Base-by-base conservation (phyloP, 2,113 vertebrate species). In the Ictalurus punctatus region DNA sequence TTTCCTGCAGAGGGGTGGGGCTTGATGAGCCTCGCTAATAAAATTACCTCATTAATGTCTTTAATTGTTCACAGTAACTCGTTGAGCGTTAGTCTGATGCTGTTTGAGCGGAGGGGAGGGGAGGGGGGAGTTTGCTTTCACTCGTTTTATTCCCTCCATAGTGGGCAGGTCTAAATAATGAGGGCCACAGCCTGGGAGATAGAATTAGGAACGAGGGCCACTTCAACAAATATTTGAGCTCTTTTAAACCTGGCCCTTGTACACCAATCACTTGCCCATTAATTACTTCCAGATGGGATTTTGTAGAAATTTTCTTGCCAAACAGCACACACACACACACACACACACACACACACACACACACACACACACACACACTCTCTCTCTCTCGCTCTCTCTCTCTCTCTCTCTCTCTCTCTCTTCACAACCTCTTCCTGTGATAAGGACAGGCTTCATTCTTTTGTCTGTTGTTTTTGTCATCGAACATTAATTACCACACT, bases 11-110 rank as follows among this genome's bases (percentile, higher is more conserved):
- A 59, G 52, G 87, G 79, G 48, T 1, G 52, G 63, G 95, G 94
- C 96, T 97, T 95, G 95, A 95, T 95, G 95, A 96, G 96, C 93
- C 94, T 94, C 93, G 91, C 94, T 97, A 97, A 98, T 98, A 97
- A 98, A 98, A 98, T 98, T 97, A 98, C 97, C 97, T 97, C 97
- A 98, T 98, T 98, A 98, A 96, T 96, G 96, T 93, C 94, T 97
- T 97, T 97, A 95, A 97, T 94, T 94, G 95, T 92, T 93, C 95
- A 94, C 95, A 97, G 96, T 96, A 96, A 97, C 96, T 96, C 96
- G 96, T 96, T 97, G 96, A 97, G 96, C 95, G 96, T 97, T 97
- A 96, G 97, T 96, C 97, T 96, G 96, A 96, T 95, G 95, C 96
- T 95, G 96, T 97, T 94, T 95, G 94, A 96, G 90, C 92, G 93